Conservation (phyloP, 2,888 invertebrate species). For the Scrobipalpa atriplicella region DNA sequence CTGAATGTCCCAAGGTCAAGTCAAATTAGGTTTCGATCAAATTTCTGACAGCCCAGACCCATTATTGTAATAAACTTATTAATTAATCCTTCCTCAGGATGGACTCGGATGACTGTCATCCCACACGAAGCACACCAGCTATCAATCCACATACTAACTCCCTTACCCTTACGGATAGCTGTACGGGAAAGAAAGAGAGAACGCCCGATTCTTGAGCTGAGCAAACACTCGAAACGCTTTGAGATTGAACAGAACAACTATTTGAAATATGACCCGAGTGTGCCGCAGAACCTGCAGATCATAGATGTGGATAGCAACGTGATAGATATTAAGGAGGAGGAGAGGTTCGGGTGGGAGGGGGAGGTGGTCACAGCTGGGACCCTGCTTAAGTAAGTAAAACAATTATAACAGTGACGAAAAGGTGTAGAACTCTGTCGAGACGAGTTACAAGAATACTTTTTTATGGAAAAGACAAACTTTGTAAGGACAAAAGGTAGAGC, state of each 20-base stretch:
- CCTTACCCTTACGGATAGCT: slow-evolving; percentile 63
- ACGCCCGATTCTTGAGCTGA: slow-evolving; percentile 65
- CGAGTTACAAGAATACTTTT: too few species aligned
- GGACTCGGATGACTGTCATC: slow-evolving; percentile 68
- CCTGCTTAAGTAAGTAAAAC: slow-evolving; percentile 40
- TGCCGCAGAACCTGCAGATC: slow-evolving; percentile 74
- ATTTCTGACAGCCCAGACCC: not conserved
- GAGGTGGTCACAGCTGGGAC: slow-evolving; percentile 67
- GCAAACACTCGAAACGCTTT: slow-evolving; percentile 57
- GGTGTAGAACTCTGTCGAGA: too few species aligned
- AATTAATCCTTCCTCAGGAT: slow-evolving; percentile 48
- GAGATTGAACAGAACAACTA: slow-evolving; percentile 65
- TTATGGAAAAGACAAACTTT: too few species aligned
- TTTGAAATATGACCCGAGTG: slow-evolving; percentile 71
- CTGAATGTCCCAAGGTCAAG: not conserved
- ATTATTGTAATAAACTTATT: slow-evolving; percentile 16
- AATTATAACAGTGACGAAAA: too few species aligned
- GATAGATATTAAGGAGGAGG: slow-evolving; percentile 68
- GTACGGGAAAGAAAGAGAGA: slow-evolving; percentile 66
- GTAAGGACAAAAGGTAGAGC: too few species aligned
- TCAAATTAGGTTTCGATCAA: not conserved
- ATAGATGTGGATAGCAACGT: slow-evolving; percentile 68
- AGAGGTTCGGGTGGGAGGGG: slow-evolving; percentile 59
- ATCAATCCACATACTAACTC: slow-evolving; percentile 65
- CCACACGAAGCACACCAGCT: slow-evolving; percentile 70